Base-by-base conservation (phyloP, 2,797 vertebrate genomes). In the Xiphorhynchus erythropygius region DNA sequence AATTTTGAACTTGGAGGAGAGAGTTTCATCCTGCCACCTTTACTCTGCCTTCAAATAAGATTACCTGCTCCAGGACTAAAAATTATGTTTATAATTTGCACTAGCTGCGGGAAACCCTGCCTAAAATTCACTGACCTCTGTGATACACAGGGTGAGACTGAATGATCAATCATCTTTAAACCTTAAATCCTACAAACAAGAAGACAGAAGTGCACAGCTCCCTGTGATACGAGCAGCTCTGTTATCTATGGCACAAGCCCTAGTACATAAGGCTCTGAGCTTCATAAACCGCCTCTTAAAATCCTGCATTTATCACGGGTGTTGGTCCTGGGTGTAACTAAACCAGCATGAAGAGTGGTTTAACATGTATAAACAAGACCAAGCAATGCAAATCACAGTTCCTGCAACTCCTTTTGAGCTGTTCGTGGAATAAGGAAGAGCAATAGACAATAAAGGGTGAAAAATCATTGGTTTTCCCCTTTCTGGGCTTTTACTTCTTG, bases 361-460 rank as follows among this genome's bases (percentile, higher is more conserved):
- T 83, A 71, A 71, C 96, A 22, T 89, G 92, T 89, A 87, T 56
- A 42, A 90, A 96, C 94, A 96, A 3, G 94, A 85, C 47, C 39
- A 57, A 80, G 90, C 44, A 73, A 96, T 92, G 90, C 90, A 95
- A 95, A 96, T 87, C 89, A 76, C 78, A 87, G 71, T 77, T 95
- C 83, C 82, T 84, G 68, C 69, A 93, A 75, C n/a, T 71, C 44
- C 39, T 80, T 92, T 78, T 57, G 87, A 75, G 53, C 46, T 88
- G 68, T 75, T 85, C 87, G 71, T 77, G 81, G 69, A 85, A 81
- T n/a, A 88, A 49, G 68, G 63, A 93, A 87, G 60, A 92, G 68
- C 6, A 0, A 46, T 75, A 55, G 18, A 80, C 44, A 91, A 75
- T 47, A 53, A 89, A 74, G 76, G 22, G 18, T 57, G 82, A 89